Evolutionary conservation across 2,113 vertebrate genomes (phyloP).

Genomic region (Prunella fulvescens): DNA sequence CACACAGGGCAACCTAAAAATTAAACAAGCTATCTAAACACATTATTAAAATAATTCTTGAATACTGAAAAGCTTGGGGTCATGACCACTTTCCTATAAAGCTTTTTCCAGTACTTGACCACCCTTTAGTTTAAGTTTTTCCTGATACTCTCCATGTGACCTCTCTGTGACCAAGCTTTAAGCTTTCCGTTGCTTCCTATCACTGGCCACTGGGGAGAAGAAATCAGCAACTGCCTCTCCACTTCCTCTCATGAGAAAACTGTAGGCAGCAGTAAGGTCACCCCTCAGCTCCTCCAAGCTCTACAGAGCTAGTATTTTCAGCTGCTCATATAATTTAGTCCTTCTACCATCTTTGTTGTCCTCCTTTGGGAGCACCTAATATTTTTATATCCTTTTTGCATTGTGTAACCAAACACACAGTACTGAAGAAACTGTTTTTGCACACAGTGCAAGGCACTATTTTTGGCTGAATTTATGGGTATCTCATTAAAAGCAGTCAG

Average conservation of each 20-base stretch:
- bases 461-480: background rate
- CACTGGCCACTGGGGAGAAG: background rate
- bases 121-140: background rate
- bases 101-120: background rate
- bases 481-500: background rate
- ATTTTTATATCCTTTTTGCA: background rate
- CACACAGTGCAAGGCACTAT: background rate
- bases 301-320: background rate
- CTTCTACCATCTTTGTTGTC: background rate
- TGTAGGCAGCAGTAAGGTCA: background rate
- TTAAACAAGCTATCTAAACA: background rate
- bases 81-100: background rate
- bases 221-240: background rate
- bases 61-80: background rate
- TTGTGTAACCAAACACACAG: background rate
- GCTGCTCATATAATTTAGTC: background rate
- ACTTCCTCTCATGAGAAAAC: background rate
- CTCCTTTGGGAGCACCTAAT: background rate
- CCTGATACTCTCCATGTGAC: background rate
- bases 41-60: background rate
- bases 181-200: accelerated
- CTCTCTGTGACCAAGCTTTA: background rate
- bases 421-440: background rate
- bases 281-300: background rate
- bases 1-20: background rate